These are phyloP conservation scores for Catostylus mosaicus DNA, from an alignment of 30 jellyfish, hydroid and myxozoan genomes.

Conservation along the genomic window DNA sequence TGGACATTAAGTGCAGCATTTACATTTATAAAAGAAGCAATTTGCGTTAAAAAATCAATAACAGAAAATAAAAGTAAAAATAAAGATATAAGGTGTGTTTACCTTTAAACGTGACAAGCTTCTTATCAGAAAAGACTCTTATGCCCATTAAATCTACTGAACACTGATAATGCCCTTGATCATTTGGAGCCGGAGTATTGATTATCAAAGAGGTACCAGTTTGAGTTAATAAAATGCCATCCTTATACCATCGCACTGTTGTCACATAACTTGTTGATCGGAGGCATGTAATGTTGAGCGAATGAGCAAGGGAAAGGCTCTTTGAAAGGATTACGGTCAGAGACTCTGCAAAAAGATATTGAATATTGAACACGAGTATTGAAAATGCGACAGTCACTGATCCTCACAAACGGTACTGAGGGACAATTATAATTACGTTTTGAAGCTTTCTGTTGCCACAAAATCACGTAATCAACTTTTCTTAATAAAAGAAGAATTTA, in stretches of 20 bases:
- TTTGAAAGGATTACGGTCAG: conserved; percentile 5
- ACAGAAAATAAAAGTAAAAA: not conserved
- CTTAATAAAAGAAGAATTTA: too few relatives aligned
- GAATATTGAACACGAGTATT: too few relatives aligned
- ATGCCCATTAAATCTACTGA: not conserved
- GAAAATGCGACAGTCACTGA: too few relatives aligned
- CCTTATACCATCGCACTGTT: conserved; percentile 36
- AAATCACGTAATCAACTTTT: too few relatives aligned
- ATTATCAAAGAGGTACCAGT: conserved; percentile 8
- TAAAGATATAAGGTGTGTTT: not conserved
- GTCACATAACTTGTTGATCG: not conserved
- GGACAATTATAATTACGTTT: too few relatives aligned
- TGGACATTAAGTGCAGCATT: too few relatives aligned
- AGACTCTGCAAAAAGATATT: conserved; percentile 8
- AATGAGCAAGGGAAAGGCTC: not conserved
- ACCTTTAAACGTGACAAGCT: conserved; percentile 33
- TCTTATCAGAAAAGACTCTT: not conserved
- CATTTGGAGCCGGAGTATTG: not conserved
- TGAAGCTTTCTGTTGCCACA: too few relatives aligned
- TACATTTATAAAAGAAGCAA: too few relatives aligned
- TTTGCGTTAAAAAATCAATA: too few relatives aligned
- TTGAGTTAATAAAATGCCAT: conserved; percentile 11
- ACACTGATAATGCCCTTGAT: conserved; percentile 47
- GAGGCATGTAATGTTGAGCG: conserved; percentile 30
- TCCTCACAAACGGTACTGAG: too few relatives aligned